phyloP scores from a whole-genome alignment of 2,888 invertebrate genomes.

The Hirtodrosophila cameraria region DNA sequence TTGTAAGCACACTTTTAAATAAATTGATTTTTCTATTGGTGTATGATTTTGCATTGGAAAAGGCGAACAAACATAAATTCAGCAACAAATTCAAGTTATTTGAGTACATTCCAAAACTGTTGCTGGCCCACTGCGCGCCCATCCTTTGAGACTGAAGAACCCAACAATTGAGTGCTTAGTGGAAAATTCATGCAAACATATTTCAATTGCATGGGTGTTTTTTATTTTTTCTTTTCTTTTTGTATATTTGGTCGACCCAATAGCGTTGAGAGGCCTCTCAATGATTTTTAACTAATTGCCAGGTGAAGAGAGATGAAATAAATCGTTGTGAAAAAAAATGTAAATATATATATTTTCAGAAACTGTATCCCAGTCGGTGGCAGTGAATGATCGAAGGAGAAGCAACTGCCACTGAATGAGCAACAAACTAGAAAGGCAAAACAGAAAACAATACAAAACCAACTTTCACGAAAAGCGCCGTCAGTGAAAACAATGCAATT shows the following conservation, averaged over 20 bases:
- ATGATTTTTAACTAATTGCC: slow-evolving; percentile 59
- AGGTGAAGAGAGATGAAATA: slow-evolving; percentile 50
- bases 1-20: neutral
- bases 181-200: slow-evolving; percentile 27
- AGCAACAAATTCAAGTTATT: slow-evolving; percentile 23
- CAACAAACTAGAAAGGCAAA: slow-evolving; percentile 15
- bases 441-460: slow-evolving; percentile 22
- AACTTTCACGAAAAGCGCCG: slow-evolving; percentile 13
- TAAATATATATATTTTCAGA: no score
- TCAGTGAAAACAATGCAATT: slow-evolving; percentile 66
- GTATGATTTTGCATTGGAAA: slow-evolving; percentile 16
- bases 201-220: slow-evolving; percentile 2
- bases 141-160: neutral
- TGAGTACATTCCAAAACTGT: slow-evolving; percentile 1
- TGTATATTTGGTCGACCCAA: slow-evolving; percentile 10
- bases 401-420: slow-evolving; percentile 11
- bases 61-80: slow-evolving; percentile 16
- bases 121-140: neutral
- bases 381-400: slow-evolving; percentile 3
- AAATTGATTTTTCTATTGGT: slow-evolving; percentile 16
- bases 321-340: slow-evolving; percentile 57
- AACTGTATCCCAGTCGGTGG: slow-evolving; percentile 11
- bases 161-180: slow-evolving; percentile 13
- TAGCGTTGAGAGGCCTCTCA: slow-evolving; percentile 38
- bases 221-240: neutral